Evolutionary conservation across 2,113 vertebrate species (phyloP), one percentile per base, ranked within the genome.

Genomic region (Lycaon pictus): DNA sequence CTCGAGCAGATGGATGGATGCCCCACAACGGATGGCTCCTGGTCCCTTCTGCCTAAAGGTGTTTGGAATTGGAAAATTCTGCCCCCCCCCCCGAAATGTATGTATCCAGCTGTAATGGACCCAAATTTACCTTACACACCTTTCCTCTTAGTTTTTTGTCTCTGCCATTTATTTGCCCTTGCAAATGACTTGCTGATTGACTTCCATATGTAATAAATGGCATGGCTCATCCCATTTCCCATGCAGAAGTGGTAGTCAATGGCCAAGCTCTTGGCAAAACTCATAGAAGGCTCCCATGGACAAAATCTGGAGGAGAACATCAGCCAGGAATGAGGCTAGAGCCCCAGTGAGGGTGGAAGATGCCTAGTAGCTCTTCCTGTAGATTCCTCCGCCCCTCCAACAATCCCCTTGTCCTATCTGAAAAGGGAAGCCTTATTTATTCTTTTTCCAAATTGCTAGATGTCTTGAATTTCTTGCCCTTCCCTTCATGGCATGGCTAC

Each of bases 121-220:
- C 29, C 63, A 51, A 11, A 22, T 91, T 48, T 48, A 87, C 29
- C n/a, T 51, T 79, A n/a, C 25, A n/a, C 11, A 71, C 13, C 27
- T 81, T 92, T 82, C 51, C 3, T 56, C 84, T 90, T 62, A 15
- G 13, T 27, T 87, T 27, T 87, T 87, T 86, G 74, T 35, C 17
- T 86, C 65, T 53, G 82, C 51, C 48, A 92, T 67, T 60, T 82
- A 87, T 51, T 81, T 94, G 67, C 55, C 51, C 82, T 93, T 80
- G 56, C 74, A 65, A 23, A 51, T 55, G 37, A 37, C 69, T 89
- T 93, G 53, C 43, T 93, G 51, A 76, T 83, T 71, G 72, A 25
- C 55, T 62, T 86, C n/a, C 65, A 4, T 35, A 35, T 63, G 11
- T 48, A 58, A 60, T 65, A 43, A 58, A 67, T 65, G 74, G 32